Conservation (phyloP, 2,888 invertebrate genomes). For the Diaphora mendica region DNA sequence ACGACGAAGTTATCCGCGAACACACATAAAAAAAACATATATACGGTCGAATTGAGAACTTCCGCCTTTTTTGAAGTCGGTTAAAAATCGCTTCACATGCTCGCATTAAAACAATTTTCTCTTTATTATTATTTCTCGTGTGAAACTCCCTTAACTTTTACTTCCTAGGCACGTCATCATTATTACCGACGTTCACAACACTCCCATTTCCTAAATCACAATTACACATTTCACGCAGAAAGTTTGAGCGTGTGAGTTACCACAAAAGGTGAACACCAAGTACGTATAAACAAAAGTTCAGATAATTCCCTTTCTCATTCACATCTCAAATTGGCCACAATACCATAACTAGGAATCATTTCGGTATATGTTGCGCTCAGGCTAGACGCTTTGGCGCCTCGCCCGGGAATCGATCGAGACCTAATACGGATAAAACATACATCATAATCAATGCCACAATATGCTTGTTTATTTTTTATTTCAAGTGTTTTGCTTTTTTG, state of each 20-base stretch:
- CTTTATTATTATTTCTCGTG: neutral
- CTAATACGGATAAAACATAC: neutral
- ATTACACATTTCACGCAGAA: constrained; percentile 1
- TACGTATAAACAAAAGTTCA: constrained; percentile 27
- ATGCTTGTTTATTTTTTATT: constrained; percentile 9
- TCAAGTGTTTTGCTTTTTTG: neutral
- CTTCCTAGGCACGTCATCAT: neutral
- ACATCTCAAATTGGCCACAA: constrained; percentile 34
- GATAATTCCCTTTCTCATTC: constrained; percentile 21
- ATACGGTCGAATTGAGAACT: too few species aligned
- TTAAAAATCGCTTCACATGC: too few species aligned
- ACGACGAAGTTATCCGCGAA: too few species aligned
- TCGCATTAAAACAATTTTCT: too few species aligned
- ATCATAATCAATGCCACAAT: neutral
- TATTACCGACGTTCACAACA: neutral
- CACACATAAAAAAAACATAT: too few species aligned
- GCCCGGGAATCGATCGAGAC: constrained; percentile 50
- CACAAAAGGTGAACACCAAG: constrained; percentile 19
- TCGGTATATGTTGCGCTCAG: constrained; percentile 40
- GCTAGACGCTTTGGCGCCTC: constrained; percentile 59
- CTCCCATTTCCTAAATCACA: neutral
- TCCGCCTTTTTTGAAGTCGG: too few species aligned
- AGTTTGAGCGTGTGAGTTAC: constrained; percentile 10
- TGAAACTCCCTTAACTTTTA: neutral
- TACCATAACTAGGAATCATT: constrained; percentile 45